Conservation (phyloP, 2,113 vertebrate species). For the Eurystomus gularis region DNA sequence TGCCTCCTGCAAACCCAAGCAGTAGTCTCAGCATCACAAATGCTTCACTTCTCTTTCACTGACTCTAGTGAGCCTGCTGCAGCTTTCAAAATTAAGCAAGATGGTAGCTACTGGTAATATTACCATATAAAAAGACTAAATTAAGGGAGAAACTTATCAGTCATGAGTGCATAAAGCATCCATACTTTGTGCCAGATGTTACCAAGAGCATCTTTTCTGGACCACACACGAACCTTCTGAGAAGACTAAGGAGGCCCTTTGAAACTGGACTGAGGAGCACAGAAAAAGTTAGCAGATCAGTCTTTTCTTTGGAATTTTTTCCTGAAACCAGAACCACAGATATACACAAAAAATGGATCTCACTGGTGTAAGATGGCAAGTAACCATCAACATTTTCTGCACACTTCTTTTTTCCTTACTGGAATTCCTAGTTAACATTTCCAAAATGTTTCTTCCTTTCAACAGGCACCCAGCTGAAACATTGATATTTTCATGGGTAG, state of each 20-base stretch:
- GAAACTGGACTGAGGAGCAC: background rate
- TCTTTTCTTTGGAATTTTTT: background rate
- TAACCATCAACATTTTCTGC: background rate
- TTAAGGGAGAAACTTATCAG: background rate
- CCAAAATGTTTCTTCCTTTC: background rate
- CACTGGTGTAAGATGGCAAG: background rate
- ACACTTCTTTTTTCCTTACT: background rate
- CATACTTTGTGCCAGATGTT: background rate
- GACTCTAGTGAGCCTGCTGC: background rate
- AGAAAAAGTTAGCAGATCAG: fast-evolving
- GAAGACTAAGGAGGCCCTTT: background rate
- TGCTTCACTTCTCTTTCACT: background rate
- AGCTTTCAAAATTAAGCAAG: background rate
- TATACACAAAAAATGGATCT: background rate
- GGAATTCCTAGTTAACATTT: background rate
- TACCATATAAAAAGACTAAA: background rate
- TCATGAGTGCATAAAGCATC: background rate
- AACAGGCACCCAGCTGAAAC: background rate
- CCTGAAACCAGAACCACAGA: background rate
- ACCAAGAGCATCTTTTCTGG: background rate
- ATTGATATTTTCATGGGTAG: background rate
- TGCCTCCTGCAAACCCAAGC: background rate
- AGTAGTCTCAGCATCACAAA: background rate
- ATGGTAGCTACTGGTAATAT: background rate
- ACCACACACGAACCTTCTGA: background rate